Evolutionary conservation across 2,113 vertebrate species (phyloP).

Genomic region (Albula glossodonta): DNA sequence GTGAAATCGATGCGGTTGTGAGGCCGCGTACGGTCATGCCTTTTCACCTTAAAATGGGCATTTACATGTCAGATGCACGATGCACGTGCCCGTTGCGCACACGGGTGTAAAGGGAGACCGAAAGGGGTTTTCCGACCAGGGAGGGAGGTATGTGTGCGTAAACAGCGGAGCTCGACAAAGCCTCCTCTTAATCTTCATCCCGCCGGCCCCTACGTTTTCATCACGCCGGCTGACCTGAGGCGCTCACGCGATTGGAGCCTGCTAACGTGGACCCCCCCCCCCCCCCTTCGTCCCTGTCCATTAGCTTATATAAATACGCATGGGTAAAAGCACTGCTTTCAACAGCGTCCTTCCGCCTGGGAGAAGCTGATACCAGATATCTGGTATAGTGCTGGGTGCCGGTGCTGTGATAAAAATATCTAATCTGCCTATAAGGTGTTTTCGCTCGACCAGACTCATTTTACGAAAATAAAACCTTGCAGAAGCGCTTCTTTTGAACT

Average conservation of each 20-base stretch:
- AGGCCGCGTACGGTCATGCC: not conserved
- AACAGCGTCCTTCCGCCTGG: not conserved
- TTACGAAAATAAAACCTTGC: not conserved
- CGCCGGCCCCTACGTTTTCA: not conserved
- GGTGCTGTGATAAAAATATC: conserved; percentile 1
- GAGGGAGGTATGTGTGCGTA: not conserved
- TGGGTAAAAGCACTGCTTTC: conserved; percentile 2
- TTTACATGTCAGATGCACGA: not conserved
- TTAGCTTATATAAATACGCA: not conserved
- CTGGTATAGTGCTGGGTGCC: not conserved
- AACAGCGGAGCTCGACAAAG: not conserved
- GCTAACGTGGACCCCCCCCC: not conserved
- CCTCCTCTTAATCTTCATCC: not conserved
- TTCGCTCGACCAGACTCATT: not conserved
- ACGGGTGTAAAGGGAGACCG: not conserved
- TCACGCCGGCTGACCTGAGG: conserved; percentile 4
- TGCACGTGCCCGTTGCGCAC: not conserved
- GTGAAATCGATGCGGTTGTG: not conserved
- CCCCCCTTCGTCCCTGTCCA: not conserved
- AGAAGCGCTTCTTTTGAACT: not conserved
- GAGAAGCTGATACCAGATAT: not conserved
- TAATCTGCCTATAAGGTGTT: not conserved
- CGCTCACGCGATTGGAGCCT: not conserved
- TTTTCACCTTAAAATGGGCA: not conserved
- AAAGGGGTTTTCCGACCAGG: not conserved